These are phyloP conservation scores for Eurystomus glaucurus DNA, from an alignment of 2,797 vertebrate species.

Conservation along the genomic window DNA sequence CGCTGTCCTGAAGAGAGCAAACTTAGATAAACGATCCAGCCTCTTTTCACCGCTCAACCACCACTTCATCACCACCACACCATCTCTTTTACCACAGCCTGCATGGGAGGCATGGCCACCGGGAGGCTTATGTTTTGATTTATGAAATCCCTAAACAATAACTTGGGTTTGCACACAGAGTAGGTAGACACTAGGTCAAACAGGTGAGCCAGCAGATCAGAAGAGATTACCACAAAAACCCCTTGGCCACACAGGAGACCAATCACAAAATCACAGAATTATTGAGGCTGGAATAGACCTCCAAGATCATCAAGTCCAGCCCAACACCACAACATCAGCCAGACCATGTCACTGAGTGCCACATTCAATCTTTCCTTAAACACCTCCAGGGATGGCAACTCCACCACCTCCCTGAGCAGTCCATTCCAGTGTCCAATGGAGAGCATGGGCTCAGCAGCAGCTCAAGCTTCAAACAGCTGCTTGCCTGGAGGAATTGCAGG, in stretches of 20 bases:
- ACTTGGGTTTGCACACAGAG: background rate
- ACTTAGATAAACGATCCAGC: background rate
- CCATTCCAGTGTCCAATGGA: background rate
- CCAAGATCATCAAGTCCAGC: no score
- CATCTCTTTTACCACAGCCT: background rate
- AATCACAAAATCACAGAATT: no score
- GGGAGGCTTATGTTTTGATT: background rate
- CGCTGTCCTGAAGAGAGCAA: background rate
- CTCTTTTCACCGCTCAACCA: background rate
- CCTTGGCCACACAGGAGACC: background rate
- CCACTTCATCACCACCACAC: background rate
- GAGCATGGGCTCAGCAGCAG: background rate
- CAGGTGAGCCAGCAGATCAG: background rate
- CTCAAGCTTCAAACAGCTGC: background rate
- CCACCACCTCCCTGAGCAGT: no score
- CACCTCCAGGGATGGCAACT: no score
- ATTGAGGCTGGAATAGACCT: no score
- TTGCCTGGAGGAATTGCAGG: background rate
- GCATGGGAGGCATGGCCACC: background rate
- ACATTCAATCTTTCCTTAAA: no score
- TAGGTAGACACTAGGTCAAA: background rate
- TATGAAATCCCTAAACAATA: background rate
- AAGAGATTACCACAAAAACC: background rate
- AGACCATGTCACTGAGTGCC: no score
- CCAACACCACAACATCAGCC: no score